Evolutionary conservation across 2,797 vertebrate species (phyloP).

Genomic region (Betta splendens): DNA sequence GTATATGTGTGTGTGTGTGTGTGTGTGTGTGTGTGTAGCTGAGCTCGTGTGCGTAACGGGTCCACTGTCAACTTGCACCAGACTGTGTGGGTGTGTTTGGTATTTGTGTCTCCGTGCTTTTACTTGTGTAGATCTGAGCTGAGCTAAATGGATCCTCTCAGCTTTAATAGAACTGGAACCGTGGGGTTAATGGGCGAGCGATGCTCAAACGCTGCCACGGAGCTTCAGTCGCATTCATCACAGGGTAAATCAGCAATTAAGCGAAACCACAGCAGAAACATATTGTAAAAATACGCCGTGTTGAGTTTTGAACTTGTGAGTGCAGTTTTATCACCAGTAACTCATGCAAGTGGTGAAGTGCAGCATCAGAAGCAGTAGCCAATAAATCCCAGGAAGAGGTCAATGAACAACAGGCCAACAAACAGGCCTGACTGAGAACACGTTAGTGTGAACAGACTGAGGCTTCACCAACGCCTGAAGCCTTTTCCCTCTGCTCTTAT

Average conservation of each 20-base stretch:
- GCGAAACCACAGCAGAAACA: not conserved
- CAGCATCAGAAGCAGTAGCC: too few relatives aligned
- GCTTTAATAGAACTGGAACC: constrained; percentile 41
- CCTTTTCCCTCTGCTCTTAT: too few relatives aligned
- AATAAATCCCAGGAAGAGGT: not conserved
- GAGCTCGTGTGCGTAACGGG: too few relatives aligned
- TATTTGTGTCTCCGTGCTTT: not conserved
- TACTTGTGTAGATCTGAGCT: not conserved
- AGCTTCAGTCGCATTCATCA: constrained; percentile 33
- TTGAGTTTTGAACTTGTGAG: too few relatives aligned
- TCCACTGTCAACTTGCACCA: too few relatives aligned
- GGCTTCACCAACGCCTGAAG: too few relatives aligned
- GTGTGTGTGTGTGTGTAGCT: not conserved
- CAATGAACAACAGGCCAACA: too few relatives aligned
- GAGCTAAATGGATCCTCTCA: constrained; percentile 47
- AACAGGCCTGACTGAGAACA: too few relatives aligned
- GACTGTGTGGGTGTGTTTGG: not conserved
- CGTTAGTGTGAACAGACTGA: too few relatives aligned
- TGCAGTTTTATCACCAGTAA: too few relatives aligned
- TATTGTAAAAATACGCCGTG: not conserved
- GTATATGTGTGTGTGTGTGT: not conserved
- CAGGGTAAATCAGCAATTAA: constrained; percentile 21
- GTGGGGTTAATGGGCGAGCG: constrained; percentile 40
- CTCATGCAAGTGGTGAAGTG: not conserved
- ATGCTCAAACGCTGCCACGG: constrained; percentile 18